Conservation (phyloP, 2,888 invertebrate species). For the Cataglyphis altisquamis region DNA sequence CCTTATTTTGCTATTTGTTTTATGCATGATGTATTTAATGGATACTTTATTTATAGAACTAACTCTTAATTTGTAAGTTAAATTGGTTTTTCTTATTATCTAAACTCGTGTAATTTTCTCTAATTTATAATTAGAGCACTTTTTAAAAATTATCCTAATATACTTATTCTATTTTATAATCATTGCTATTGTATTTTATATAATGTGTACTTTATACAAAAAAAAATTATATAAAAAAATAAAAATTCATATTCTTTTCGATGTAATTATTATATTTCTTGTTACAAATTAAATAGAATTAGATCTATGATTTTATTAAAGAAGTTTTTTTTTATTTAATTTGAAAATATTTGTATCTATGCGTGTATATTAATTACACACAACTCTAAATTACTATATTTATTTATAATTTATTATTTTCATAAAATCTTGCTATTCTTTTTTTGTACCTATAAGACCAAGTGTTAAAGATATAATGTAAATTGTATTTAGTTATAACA, state of each 20-base stretch:
- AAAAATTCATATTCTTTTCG: neutral
- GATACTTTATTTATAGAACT: too few species aligned
- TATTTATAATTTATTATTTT: neutral
- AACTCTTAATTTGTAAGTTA: neutral
- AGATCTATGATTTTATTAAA: neutral
- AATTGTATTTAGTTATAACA: slow-evolving; percentile 29
- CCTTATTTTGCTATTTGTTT: neutral
- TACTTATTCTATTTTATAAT: neutral
- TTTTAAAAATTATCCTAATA: neutral
- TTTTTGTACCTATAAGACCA: neutral
- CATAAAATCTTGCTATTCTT: neutral
- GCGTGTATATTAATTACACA: slow-evolving; percentile 6
- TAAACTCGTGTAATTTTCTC: neutral
- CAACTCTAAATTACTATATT: neutral
- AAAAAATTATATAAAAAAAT: slow-evolving; percentile 10
- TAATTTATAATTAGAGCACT: neutral
- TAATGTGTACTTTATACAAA: neutral
- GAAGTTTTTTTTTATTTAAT: neutral
- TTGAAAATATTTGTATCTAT: neutral
- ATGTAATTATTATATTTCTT: neutral
- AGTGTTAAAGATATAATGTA: slow-evolving; percentile 34
- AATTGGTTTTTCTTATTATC: neutral
- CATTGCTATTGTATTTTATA: slow-evolving; percentile 1
- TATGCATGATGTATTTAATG: neutral
- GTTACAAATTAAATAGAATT: neutral